Conservation (phyloP, 2,797 vertebrate species). For the Australoheros facetus region DNA sequence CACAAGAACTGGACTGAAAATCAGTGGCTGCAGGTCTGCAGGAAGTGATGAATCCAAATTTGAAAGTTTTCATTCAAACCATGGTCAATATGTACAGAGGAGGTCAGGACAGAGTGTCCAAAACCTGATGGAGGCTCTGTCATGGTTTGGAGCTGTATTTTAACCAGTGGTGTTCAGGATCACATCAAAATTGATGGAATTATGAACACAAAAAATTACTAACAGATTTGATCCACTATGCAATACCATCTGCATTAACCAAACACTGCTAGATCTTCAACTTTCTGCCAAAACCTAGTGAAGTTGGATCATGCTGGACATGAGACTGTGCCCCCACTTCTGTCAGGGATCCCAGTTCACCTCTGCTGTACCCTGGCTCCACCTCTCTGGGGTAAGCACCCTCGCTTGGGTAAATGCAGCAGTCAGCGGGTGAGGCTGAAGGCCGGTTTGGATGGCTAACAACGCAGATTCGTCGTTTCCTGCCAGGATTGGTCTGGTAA, state of each 20-base stretch:
- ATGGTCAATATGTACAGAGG: background rate
- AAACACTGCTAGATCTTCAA: too few relatives aligned
- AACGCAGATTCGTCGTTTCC: too few relatives aligned
- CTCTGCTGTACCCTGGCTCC: too few relatives aligned
- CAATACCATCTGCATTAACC: background rate
- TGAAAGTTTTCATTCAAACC: background rate
- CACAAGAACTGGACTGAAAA: background rate
- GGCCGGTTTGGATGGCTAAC: too few relatives aligned
- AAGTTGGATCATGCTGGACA: too few relatives aligned
- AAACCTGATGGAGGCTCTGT: background rate
- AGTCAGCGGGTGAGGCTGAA: too few relatives aligned
- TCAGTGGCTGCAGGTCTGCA: background rate
- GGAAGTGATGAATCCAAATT: background rate
- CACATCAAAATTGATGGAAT: background rate
- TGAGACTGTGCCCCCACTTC: too few relatives aligned
- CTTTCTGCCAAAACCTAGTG: too few relatives aligned
- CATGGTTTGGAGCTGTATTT: background rate
- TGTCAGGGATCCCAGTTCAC: too few relatives aligned
- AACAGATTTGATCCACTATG: background rate
- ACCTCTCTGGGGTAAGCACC: too few relatives aligned
- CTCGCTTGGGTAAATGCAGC: too few relatives aligned
- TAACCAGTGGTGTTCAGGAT: background rate
- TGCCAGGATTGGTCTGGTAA: too few relatives aligned
- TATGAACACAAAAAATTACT: background rate
- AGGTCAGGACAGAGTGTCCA: background rate